Percentiles rank a stretch among this genome's conserved stretches.
Conservation (phyloP, 2,797 vertebrate genomes). For the Cuculus canorus region DNA sequence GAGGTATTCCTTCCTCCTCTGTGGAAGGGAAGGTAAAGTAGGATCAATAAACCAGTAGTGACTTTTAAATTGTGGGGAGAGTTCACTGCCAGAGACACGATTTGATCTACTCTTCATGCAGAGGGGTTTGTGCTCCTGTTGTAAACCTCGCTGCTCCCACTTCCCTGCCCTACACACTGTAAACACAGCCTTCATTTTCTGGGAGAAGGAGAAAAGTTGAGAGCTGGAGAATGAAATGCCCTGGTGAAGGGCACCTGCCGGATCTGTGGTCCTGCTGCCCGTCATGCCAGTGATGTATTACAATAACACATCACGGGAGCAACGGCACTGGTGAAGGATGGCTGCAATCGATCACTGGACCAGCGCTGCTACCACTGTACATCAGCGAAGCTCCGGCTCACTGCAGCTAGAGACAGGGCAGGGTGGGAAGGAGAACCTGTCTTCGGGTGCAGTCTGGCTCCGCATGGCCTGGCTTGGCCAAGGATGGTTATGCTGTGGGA, state of each 20-base stretch:
- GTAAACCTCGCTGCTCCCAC: neutral
- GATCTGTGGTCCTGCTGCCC: neutral
- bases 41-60: neutral
- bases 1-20: neutral
- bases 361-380: fast-evolving
- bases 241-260: constrained; percentile 51
- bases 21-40: neutral
- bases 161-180: neutral
- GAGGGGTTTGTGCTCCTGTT: neutral
- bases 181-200: constrained; percentile 29
- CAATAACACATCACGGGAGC: constrained; percentile 23
- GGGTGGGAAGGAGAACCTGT: neutral
- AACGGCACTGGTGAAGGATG: neutral
- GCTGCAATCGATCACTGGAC: constrained; percentile 15
- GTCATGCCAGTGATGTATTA: neutral
- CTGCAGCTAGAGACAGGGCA: fast-evolving
- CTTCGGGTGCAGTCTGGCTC: neutral
- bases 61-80: neutral
- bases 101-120: fast-evolving
- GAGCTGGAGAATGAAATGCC: constrained; percentile 51
- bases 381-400: neutral
- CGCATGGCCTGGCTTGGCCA: neutral
- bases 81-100: neutral
- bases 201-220: constrained; percentile 4
- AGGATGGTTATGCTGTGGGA: neutral